phyloP scores from a whole-genome alignment of 2,888 invertebrate species.

The Temnothorax unifasciatus region DNA sequence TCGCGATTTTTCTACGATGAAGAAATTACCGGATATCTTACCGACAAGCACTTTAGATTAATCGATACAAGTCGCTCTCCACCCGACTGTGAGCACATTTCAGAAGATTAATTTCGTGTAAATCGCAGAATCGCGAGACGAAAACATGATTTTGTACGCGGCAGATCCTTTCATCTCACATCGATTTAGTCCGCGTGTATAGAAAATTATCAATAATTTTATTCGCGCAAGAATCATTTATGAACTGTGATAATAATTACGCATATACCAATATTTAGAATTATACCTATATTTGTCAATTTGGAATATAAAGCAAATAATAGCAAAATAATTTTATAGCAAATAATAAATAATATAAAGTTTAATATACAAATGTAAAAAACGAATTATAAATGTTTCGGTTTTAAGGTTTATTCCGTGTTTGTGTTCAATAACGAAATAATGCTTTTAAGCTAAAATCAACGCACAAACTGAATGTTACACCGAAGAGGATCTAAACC shows the following conservation, averaged over 20 bases:
- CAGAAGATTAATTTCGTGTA: constrained; percentile 11
- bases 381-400: too few species aligned
- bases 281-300: neutral
- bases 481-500: too few species aligned
- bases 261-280: neutral
- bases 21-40: constrained; percentile 10
- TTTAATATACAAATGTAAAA: too few species aligned
- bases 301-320: too few species aligned
- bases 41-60: constrained; percentile 15
- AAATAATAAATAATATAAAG: too few species aligned
- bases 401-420: too few species aligned
- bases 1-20: neutral
- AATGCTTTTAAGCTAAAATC: too few species aligned
- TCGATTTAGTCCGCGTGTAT: neutral
- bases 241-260: neutral
- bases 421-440: too few species aligned
- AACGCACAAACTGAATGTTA: too few species aligned
- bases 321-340: too few species aligned
- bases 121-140: neutral
- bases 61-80: neutral
- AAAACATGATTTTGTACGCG: neutral
- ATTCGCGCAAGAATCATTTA: neutral
- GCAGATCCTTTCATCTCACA: neutral
- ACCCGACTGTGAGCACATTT: neutral
- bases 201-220: neutral